Evolutionary conservation across 2,888 invertebrate species (phyloP).

Genomic region (Philaethria dido): DNA sequence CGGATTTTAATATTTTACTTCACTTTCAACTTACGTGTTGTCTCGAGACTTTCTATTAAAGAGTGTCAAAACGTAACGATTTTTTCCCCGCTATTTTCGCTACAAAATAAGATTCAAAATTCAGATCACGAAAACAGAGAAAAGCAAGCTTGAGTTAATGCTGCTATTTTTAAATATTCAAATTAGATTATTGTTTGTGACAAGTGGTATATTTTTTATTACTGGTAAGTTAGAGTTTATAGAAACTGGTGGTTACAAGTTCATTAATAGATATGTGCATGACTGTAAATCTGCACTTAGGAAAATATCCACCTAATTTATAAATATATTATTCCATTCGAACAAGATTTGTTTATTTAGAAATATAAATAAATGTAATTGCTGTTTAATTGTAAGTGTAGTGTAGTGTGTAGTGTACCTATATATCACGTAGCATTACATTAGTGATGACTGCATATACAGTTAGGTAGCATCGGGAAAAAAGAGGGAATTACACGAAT

Average conservation of each 20-base stretch:
- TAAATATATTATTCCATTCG: not conserved
- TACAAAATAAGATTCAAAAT: constrained; percentile 76
- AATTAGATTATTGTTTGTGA: constrained; percentile 70
- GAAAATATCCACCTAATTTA: not conserved
- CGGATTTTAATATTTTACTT: not conserved
- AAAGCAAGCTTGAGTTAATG: constrained; percentile 68
- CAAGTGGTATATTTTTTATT: constrained; percentile 60
- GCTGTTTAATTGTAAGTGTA: too few species aligned
- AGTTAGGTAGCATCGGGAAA: constrained; percentile 48
- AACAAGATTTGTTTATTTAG: not conserved
- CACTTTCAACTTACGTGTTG: constrained; percentile 44
- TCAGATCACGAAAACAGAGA: constrained; percentile 68
- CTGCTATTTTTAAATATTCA: constrained; percentile 78
- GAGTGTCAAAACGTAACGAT: constrained; percentile 80
- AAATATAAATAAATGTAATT: too few species aligned
- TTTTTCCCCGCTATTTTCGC: constrained; percentile 65
- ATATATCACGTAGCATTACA: too few species aligned
- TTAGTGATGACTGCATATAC: constrained; percentile 24
- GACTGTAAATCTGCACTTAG: not conserved
- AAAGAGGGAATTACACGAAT: constrained; percentile 70
- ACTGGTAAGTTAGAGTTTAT: constrained; percentile 41
- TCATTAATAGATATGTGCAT: too few species aligned
- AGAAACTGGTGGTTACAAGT: constrained; percentile 20
- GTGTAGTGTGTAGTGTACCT: too few species aligned
- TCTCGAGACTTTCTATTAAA: constrained; percentile 68